Evolutionary conservation across 2,797 vertebrate species (phyloP).

Genomic region (Streptopelia turtur): DNA sequence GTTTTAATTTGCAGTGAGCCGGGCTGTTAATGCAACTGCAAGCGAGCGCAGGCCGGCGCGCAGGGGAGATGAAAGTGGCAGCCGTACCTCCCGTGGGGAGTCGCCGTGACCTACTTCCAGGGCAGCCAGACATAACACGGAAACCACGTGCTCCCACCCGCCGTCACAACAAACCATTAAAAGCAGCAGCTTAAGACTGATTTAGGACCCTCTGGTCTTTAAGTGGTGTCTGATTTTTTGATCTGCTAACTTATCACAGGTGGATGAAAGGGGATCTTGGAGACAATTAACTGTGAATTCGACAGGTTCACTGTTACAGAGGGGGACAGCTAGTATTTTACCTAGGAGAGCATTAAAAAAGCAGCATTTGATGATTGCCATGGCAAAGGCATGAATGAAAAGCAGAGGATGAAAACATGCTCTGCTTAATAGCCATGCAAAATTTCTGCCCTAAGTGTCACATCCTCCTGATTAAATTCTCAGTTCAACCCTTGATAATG

Average conservation of each 20-base stretch:
- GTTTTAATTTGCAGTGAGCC: neutral
- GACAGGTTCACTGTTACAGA: neutral
- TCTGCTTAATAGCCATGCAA: neutral
- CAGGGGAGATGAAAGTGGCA: neutral
- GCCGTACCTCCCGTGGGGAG: neutral
- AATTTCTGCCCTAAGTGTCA: neutral
- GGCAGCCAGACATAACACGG: slow-evolving; percentile 82
- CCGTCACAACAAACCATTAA: slow-evolving; percentile 68
- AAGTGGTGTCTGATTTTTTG: slow-evolving; percentile 28
- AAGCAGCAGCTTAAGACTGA: slow-evolving; percentile 14
- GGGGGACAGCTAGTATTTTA: neutral
- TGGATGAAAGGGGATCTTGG: slow-evolving; percentile 42
- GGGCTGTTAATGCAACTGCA: neutral
- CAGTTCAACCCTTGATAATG: neutral
- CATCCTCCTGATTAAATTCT: neutral
- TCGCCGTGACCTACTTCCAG: slow-evolving; percentile 83
- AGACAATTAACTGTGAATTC: neutral
- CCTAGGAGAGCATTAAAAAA: neutral
- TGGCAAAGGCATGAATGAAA: neutral
- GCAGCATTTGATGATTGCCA: neutral
- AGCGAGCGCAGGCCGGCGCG: rapidly evolving
- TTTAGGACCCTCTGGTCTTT: slow-evolving; percentile 17
- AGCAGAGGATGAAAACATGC: neutral
- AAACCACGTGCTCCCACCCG: slow-evolving; percentile 61
- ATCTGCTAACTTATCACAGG: slow-evolving; percentile 57